These are phyloP conservation scores for Siniperca scherzeri DNA, from an alignment of 2,797 vertebrate species.

Conservation along the genomic window DNA sequence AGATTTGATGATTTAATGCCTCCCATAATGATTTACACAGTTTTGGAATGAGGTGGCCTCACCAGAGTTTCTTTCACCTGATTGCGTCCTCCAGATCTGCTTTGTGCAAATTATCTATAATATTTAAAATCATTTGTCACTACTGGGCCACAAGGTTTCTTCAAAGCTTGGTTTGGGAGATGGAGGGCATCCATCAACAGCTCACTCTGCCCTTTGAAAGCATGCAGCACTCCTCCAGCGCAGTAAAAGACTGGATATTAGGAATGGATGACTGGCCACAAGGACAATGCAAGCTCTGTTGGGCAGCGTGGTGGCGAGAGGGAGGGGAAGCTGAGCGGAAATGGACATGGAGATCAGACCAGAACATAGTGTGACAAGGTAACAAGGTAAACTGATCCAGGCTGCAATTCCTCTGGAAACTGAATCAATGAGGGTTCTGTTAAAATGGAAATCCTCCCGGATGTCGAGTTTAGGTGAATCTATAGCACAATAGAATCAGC, in stretches of 20 bases:
- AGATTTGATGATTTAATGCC: slow-evolving; percentile 19
- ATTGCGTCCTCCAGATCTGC: neutral
- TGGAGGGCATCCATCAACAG: slow-evolving; percentile 67
- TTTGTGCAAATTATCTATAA: neutral
- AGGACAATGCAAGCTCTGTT: slow-evolving; percentile 83
- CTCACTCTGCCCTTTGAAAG: slow-evolving; percentile 72
- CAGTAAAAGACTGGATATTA: slow-evolving; percentile 71
- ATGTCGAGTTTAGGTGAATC: slow-evolving; percentile 67
- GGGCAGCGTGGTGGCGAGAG: slow-evolving; percentile 56
- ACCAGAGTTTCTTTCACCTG: neutral
- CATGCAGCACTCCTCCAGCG: slow-evolving; percentile 66
- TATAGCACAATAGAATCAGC: slow-evolving; percentile 56
- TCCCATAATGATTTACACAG: neutral
- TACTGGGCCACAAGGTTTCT: slow-evolving; percentile 48
- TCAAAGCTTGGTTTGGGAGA: slow-evolving; percentile 58
- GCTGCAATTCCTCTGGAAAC: slow-evolving; percentile 73
- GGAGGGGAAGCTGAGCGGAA: slow-evolving; percentile 74
- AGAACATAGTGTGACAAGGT: slow-evolving; percentile 82
- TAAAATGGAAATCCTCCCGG: slow-evolving; percentile 69
- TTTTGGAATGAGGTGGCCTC: neutral
- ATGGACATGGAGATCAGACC: slow-evolving; percentile 82
- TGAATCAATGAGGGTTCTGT: slow-evolving; percentile 85
- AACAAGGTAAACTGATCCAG: slow-evolving; percentile 84
- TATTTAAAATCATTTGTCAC: slow-evolving; percentile 53
- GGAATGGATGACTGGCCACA: slow-evolving; percentile 73